Evolutionary conservation across 2,797 vertebrate genomes (phyloP).

Genomic region (Epinephelus awoara): DNA sequence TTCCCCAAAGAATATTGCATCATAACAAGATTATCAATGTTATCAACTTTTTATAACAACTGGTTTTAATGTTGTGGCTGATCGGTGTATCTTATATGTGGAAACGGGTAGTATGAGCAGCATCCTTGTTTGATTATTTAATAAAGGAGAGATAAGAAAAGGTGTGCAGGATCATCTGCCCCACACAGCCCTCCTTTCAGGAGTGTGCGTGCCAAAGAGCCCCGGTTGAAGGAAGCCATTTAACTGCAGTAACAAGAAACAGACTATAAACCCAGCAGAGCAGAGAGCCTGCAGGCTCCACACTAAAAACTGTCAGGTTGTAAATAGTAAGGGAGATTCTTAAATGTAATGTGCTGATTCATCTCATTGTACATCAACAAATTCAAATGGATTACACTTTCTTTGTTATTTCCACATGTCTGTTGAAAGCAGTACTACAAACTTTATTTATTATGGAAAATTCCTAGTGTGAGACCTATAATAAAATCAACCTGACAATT

Average conservation of each 20-base stretch:
- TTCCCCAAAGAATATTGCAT: too few relatives aligned
- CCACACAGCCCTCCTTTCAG: conserved; percentile 70
- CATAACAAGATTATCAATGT: too few relatives aligned
- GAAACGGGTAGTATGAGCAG: conserved; percentile 32
- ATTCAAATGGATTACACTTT: conserved; percentile 3
- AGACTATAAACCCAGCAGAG: conserved; percentile 85
- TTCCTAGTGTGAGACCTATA: neutral
- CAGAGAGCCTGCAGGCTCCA: conserved; percentile 65
- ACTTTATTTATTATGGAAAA: conserved; percentile 8
- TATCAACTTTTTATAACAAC: too few relatives aligned
- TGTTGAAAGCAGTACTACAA: conserved; percentile 2
- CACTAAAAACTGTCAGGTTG: conserved; percentile 31
- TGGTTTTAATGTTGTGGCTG: too few relatives aligned
- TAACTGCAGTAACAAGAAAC: conserved; percentile 98
- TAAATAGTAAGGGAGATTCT: neutral
- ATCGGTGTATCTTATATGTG: neutral
- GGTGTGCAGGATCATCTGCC: conserved; percentile 55
- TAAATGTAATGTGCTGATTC: neutral
- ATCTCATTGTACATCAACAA: neutral
- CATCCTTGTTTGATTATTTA: conserved; percentile 42
- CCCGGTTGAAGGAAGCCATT: conserved; percentile 84
- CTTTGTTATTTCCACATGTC: conserved; percentile 12
- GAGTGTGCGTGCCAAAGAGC: conserved; percentile 74
- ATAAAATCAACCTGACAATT: conserved; percentile 7
- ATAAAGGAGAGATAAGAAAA: conserved; percentile 70